A percentile compares a stretch with the other conserved stretches of the same genome.
These are phyloP conservation scores for Rhombomys opimus DNA, from an alignment of 2,113 vertebrate species.

Conservation along the genomic window DNA sequence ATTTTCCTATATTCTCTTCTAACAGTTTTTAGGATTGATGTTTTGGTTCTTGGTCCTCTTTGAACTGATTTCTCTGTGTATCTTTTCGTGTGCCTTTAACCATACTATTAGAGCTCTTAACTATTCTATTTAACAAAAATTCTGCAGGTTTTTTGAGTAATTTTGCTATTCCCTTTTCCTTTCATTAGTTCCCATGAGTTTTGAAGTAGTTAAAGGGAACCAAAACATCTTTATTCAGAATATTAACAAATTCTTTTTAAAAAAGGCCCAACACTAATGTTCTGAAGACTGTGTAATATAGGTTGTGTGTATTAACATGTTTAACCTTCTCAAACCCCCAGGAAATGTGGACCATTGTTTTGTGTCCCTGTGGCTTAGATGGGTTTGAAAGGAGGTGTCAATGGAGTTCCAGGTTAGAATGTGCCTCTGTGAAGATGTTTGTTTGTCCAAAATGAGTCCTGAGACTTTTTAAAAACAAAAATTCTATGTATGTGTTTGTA, in stretches of 20 bases:
- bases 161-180: background rate
- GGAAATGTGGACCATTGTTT: background rate
- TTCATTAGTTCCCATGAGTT: slow-evolving; percentile 26
- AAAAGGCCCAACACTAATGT: background rate
- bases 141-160: background rate
- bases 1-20: background rate
- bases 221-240: slow-evolving; percentile 21
- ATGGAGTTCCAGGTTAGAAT: accelerated
- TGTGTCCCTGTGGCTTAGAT: background rate
- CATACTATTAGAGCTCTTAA: background rate
- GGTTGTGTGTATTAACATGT: background rate
- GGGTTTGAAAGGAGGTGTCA: background rate
- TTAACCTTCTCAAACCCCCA: background rate
- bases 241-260: background rate
- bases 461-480: background rate
- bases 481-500: background rate
- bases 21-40: background rate
- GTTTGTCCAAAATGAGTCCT: background rate
- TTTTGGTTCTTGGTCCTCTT: background rate
- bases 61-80: background rate
- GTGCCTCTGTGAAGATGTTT: background rate
- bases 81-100: background rate
- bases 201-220: background rate
- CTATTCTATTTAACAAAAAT: background rate
- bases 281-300: background rate